A percentile compares a stretch with the other conserved stretches of the same genome.
These are phyloP conservation scores for Centroberyx gerrardi DNA, from an alignment of 2,797 vertebrate species.

Conservation along the genomic window DNA sequence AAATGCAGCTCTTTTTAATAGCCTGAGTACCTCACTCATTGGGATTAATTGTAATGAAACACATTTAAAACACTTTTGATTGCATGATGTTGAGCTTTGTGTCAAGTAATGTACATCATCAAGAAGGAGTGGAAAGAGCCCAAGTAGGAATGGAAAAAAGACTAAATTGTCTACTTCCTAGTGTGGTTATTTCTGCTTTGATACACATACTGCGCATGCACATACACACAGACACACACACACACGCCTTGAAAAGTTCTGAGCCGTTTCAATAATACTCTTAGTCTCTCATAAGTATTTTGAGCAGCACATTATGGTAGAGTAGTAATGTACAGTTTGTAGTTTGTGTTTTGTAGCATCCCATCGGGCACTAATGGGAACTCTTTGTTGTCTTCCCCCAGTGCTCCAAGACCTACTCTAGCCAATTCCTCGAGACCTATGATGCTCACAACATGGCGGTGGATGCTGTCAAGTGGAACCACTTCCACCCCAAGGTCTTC, in stretches of 20 bases:
- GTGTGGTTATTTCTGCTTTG: background rate
- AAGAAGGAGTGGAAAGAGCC: background rate
- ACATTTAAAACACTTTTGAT: background rate
- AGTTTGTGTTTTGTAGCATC: background rate
- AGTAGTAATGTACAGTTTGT: too few relatives aligned
- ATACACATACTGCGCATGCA: background rate
- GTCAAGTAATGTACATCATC: background rate
- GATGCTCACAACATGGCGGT: slow-evolving; percentile 93
- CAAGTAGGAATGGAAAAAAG: background rate
- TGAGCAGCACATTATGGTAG: background rate
- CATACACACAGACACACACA: background rate
- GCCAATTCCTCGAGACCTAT: slow-evolving; percentile 92
- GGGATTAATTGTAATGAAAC: background rate
- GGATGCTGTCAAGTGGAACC: slow-evolving; percentile 93
- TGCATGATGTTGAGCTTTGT: background rate
- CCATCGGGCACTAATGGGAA: slow-evolving; percentile 2
- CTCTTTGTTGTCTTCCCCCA: slow-evolving; percentile 61
- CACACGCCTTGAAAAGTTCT: background rate
- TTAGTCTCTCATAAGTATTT: background rate
- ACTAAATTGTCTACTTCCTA: background rate
- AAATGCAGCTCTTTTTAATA: background rate
- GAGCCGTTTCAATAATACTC: background rate
- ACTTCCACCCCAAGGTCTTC: slow-evolving; percentile 93
- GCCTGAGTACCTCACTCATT: background rate
- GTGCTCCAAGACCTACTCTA: slow-evolving; percentile 96